Conservation (phyloP, 1,140 invertebrate species). For the Aphidius gifuensis region DNA sequence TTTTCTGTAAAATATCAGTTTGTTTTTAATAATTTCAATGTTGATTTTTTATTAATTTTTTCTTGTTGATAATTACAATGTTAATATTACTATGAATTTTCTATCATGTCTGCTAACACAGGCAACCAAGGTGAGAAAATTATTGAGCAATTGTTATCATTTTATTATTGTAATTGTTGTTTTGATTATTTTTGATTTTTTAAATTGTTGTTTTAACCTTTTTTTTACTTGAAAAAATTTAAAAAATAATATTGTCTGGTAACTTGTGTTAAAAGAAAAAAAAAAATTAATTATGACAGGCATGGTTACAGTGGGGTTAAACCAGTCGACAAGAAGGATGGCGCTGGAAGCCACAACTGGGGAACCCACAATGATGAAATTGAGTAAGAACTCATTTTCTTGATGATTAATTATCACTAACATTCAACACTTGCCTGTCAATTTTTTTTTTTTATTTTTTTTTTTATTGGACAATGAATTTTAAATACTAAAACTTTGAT, state of each 20-base stretch:
- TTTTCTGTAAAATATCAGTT: neutral
- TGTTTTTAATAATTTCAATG: conserved; percentile 4
- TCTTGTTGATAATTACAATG: neutral
- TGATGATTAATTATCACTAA: conserved; percentile 7
- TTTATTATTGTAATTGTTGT: conserved; percentile 11
- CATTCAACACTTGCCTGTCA: neutral
- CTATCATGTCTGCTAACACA: conserved; percentile 28
- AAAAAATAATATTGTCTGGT: neutral
- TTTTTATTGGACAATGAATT: neutral
- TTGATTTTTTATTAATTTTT: conserved; percentile 5
- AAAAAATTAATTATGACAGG: conserved; percentile 47
- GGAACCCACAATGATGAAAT: conserved; percentile 89
- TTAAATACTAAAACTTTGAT: no score
- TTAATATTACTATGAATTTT: conserved; percentile 22
- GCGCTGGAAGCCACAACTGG: conserved; percentile 93
- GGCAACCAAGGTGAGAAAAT: conserved; percentile 41
- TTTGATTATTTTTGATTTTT: conserved; percentile 6
- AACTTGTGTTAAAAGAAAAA: no score
- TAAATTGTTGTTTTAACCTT: neutral
- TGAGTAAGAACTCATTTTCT: conserved; percentile 58
- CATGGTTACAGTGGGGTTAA: conserved; percentile 79
- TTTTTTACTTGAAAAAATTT: neutral
- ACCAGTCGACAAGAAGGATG: conserved; percentile 89
- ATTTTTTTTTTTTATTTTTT: no score
- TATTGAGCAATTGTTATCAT: conserved; percentile 18